Evolutionary conservation across 1,140 invertebrate genomes (phyloP).

Genomic region (Odontomachus brunneus): DNA sequence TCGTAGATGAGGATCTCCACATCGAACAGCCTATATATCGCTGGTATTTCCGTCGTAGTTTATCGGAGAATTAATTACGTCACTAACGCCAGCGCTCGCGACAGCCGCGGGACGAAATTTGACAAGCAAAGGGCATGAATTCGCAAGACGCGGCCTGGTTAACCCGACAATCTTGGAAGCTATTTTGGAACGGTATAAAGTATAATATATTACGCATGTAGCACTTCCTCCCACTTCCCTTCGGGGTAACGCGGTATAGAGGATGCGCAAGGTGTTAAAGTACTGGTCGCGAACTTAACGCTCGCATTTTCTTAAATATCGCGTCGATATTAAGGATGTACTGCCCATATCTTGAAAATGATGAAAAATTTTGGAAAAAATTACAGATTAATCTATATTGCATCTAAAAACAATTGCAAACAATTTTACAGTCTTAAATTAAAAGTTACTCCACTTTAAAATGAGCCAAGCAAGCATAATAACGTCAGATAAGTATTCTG

Average conservation of each 20-base stretch:
- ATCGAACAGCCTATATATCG: not conserved
- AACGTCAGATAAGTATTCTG: no score
- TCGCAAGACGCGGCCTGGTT: slow-evolving; percentile 28
- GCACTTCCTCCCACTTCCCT: no score
- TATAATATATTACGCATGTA: slow-evolving; percentile 25
- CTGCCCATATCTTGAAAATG: no score
- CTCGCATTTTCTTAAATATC: slow-evolving; percentile 40
- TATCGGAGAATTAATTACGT: slow-evolving; percentile 60
- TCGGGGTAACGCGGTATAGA: not conserved
- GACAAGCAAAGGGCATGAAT: slow-evolving; percentile 44
- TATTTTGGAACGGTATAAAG: slow-evolving; percentile 37
- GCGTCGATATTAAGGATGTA: slow-evolving; percentile 43
- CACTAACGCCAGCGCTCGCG: slow-evolving; percentile 18
- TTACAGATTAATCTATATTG: no score
- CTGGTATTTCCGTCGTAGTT: slow-evolving; percentile 39
- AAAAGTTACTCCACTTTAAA: no score
- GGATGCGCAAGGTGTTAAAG: not conserved
- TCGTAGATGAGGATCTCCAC: not conserved
- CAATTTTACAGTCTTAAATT: no score
- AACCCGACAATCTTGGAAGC: slow-evolving; percentile 34
- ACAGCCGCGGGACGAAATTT: slow-evolving; percentile 45
- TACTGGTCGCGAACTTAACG: slow-evolving; percentile 8
- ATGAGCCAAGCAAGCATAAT: no score
- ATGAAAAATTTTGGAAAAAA: no score
- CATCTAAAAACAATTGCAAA: no score